Conservation (phyloP, 2,113 vertebrate genomes). For the Salminus brasiliensis region DNA sequence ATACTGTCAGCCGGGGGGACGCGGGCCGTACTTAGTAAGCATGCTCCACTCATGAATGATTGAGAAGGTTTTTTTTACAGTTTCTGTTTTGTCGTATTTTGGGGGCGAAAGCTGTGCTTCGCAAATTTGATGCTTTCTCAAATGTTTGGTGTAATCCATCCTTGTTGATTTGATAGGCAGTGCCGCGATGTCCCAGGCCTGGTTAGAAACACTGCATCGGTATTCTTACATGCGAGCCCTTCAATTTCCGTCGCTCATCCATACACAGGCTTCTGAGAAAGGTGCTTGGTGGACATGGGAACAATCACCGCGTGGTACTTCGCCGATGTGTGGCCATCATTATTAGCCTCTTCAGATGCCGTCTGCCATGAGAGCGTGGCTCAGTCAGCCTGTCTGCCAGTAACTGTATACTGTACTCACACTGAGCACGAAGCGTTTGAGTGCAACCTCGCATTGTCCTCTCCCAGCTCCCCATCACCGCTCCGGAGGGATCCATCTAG, state of each 20-base stretch:
- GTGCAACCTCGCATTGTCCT: background rate
- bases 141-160: slow-evolving; percentile 32
- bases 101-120: slow-evolving; percentile 11
- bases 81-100: slow-evolving; percentile 38
- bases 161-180: slow-evolving; percentile 30
- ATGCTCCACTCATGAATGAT: slow-evolving; percentile 63
- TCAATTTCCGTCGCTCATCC: background rate
- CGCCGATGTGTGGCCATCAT: slow-evolving; percentile 11
- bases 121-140: slow-evolving; percentile 32
- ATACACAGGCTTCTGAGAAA: background rate
- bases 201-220: background rate
- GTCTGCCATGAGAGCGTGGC: background rate
- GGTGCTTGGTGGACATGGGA: background rate
- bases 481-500: background rate
- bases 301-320: background rate
- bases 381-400: background rate
- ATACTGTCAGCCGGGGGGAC: slow-evolving; percentile 29
- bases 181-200: background rate
- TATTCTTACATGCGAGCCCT: background rate
- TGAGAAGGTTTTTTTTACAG: slow-evolving; percentile 57
- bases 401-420: background rate
- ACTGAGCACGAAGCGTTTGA: background rate
- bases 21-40: slow-evolving; percentile 57
- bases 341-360: slow-evolving; percentile 3
- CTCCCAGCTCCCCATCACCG: slow-evolving; percentile 9